Conservation (phyloP, 2,888 invertebrate genomes). For the Rotaria macrura region DNA sequence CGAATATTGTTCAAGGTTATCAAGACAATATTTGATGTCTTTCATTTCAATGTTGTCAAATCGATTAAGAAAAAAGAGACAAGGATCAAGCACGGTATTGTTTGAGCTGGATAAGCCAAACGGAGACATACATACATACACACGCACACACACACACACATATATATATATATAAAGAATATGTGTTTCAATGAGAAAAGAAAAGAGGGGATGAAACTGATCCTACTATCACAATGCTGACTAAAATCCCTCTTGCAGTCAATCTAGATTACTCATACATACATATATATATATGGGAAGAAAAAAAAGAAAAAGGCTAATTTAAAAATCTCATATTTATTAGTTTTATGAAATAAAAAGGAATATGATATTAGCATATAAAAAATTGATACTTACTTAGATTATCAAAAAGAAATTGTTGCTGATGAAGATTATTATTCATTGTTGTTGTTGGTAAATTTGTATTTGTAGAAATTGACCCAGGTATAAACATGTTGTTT, state of each 20-base stretch:
- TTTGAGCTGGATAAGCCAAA: constrained; percentile 11
- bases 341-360: not conserved
- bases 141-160: not conserved
- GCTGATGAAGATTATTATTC: not conserved
- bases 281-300: not conserved
- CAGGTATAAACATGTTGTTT: constrained; percentile 5
- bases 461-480: not conserved
- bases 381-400: not conserved
- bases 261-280: not conserved
- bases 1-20: not conserved
- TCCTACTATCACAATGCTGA: not conserved
- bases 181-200: not conserved
- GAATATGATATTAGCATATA: not conserved
- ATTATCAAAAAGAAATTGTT: not conserved
- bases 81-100: not conserved
- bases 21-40: not conserved
- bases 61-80: constrained; percentile 8
- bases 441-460: not conserved
- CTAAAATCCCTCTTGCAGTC: not conserved
- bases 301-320: not conserved
- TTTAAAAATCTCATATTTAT: not conserved
- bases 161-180: not conserved
- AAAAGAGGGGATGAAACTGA: not conserved
- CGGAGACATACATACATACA: not conserved
- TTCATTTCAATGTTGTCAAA: constrained; percentile 12